These are phyloP conservation scores for Orchestes rusci DNA, from an alignment of 2,888 invertebrate species.

Conservation along the genomic window DNA sequence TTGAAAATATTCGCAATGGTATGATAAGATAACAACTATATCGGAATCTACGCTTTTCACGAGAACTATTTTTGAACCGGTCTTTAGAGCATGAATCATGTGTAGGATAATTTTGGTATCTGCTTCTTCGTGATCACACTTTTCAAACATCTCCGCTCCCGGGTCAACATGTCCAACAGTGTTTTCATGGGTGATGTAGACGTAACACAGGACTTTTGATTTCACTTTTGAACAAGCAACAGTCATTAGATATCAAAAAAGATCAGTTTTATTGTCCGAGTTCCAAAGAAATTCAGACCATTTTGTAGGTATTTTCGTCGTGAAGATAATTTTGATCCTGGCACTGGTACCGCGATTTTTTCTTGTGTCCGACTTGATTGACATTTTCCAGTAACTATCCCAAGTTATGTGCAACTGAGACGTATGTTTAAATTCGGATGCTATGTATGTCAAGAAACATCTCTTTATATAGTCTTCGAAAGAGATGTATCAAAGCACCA, in stretches of 20 bases:
- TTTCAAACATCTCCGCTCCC: neutral
- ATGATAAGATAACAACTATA: neutral
- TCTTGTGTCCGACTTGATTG: too few species aligned
- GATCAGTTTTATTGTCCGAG: neutral
- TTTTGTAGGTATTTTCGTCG: neutral
- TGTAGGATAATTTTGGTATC: conserved; percentile 1
- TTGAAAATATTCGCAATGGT: too few species aligned
- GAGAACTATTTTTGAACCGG: neutral
- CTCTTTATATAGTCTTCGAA: too few species aligned
- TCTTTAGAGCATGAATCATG: neutral
- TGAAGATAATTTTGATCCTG: too few species aligned
- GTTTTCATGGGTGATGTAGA: neutral
- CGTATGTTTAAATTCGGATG: too few species aligned
- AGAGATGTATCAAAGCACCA: too few species aligned
- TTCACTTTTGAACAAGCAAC: neutral
- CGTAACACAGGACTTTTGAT: neutral
- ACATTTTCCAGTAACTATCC: too few species aligned
- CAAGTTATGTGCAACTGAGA: too few species aligned
- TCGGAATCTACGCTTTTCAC: neutral
- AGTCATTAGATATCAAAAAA: neutral
- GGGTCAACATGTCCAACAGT: neutral
- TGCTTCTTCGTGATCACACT: neutral
- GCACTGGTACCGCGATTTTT: too few species aligned
- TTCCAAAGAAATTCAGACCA: neutral
- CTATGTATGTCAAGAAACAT: too few species aligned